A percentile compares a stretch with the other conserved stretches of the same genome.
Conservation (phyloP, 2,797 vertebrate species). For the Sylvia borin region DNA sequence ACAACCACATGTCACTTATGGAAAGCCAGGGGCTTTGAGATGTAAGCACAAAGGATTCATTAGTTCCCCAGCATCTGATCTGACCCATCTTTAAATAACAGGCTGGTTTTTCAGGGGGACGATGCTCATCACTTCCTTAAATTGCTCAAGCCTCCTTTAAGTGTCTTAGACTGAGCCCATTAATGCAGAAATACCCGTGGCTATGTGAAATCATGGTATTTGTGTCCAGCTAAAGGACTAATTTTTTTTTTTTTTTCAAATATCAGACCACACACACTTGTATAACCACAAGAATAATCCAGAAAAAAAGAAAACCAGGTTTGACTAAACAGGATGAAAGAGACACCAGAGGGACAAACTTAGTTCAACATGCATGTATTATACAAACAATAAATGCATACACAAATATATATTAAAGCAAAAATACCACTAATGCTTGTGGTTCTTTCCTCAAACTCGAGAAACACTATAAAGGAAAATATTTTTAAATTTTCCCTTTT, state of each 20-base stretch:
- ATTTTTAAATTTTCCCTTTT: neutral
- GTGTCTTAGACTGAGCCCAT: neutral
- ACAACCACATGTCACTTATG: neutral
- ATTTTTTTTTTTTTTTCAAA: neutral
- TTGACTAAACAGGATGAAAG: neutral
- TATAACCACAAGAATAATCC: neutral
- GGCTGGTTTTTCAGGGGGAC: neutral
- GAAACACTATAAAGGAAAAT: neutral
- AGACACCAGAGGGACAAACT: neutral
- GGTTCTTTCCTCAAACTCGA: neutral
- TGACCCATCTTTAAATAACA: neutral
- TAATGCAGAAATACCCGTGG: neutral
- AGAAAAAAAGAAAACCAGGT: neutral
- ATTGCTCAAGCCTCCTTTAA: neutral
- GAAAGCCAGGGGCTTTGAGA: neutral
- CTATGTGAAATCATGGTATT: neutral
- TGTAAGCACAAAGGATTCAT: neutral
- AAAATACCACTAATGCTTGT: neutral
- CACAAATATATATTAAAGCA: neutral
- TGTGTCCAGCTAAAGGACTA: neutral
- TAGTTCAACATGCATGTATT: neutral
- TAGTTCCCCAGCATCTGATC: neutral
- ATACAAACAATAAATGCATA: neutral
- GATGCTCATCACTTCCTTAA: neutral
- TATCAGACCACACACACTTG: neutral